These are phyloP conservation scores for Myocastor coypus DNA, from an alignment of 2,113 vertebrate genomes.

Conservation along the genomic window DNA sequence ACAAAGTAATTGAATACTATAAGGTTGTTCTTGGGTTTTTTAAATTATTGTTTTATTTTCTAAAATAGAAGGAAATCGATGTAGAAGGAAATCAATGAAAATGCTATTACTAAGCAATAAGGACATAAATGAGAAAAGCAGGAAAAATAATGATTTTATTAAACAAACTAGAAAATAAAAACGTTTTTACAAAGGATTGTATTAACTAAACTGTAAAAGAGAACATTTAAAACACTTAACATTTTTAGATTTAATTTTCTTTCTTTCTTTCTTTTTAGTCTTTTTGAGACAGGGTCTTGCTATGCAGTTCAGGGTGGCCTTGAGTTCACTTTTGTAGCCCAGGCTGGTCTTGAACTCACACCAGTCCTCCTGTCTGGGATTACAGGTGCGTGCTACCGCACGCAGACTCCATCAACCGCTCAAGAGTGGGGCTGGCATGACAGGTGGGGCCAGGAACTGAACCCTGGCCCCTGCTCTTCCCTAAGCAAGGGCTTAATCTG, in stretches of 20 bases:
- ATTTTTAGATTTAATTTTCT: background rate
- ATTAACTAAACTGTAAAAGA: constrained; percentile 56
- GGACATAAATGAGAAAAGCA: background rate
- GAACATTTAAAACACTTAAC: constrained; percentile 12
- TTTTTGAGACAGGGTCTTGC: too few relatives aligned
- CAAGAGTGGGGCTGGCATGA: too few relatives aligned
- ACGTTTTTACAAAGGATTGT: background rate
- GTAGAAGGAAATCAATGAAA: background rate
- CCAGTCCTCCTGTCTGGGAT: too few relatives aligned
- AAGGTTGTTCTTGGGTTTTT: background rate
- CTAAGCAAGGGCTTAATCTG: background rate
- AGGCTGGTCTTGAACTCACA: too few relatives aligned
- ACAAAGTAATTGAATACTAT: constrained; percentile 30
- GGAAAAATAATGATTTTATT: constrained; percentile 29
- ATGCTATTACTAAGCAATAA: background rate
- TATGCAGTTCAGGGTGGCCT: too few relatives aligned
- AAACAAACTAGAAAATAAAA: constrained; percentile 35
- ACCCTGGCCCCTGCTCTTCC: too few relatives aligned
- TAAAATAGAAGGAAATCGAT: background rate
- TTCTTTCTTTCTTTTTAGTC: too few relatives aligned
- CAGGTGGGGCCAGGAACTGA: too few relatives aligned
- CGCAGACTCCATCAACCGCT: too few relatives aligned
- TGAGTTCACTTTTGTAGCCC: too few relatives aligned
- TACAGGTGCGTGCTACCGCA: too few relatives aligned
- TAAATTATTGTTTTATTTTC: background rate